These are phyloP conservation scores for Melanerpes formicivorus DNA, from an alignment of 2,113 vertebrate genomes.

Conservation along the genomic window DNA sequence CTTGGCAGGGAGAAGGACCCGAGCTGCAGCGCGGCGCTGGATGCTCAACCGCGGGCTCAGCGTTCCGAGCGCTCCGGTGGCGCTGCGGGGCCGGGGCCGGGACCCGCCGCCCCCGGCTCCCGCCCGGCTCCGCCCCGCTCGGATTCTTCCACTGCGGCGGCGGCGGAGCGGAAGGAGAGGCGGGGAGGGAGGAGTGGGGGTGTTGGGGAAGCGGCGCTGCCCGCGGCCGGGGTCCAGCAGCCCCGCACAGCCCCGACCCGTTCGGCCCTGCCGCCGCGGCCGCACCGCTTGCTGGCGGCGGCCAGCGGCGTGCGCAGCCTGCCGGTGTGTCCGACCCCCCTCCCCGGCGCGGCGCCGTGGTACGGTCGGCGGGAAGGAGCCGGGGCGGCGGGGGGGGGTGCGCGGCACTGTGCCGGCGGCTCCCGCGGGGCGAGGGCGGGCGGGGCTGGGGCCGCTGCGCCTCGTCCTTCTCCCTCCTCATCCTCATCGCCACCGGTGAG, in stretches of 20 bases:
- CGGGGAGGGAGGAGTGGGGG: background rate
- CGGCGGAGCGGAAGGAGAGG: background rate
- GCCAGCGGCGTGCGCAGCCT: too few species aligned
- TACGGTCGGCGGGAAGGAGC: slow-evolving; percentile 63
- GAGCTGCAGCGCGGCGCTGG: too few species aligned
- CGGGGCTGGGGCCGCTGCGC: background rate
- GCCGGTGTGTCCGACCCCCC: background rate
- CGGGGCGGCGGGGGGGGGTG: slow-evolving; percentile 30
- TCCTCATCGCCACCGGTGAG: slow-evolving; percentile 49
- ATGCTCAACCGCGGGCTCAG: too few species aligned
- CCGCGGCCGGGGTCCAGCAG: too few species aligned
- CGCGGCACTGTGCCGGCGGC: slow-evolving; percentile 59
- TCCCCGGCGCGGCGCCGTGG: slow-evolving; percentile 8
- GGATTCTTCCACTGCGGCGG: background rate
- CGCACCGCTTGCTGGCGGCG: background rate
- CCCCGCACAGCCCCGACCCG: background rate
- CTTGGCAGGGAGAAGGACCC: too few species aligned
- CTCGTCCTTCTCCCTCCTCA: background rate
- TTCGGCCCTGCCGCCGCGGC: background rate
- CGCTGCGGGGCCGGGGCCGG: too few species aligned
- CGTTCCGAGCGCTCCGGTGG: too few species aligned
- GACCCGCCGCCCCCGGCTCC: background rate
- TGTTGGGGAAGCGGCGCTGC: background rate
- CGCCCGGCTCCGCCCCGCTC: background rate
- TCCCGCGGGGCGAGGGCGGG: slow-evolving; percentile 19